Evolutionary conservation across 2,888 invertebrate species (phyloP), one percentile per base, ranked within the genome.

Genomic region (Lasioglossum leucozonium): DNA sequence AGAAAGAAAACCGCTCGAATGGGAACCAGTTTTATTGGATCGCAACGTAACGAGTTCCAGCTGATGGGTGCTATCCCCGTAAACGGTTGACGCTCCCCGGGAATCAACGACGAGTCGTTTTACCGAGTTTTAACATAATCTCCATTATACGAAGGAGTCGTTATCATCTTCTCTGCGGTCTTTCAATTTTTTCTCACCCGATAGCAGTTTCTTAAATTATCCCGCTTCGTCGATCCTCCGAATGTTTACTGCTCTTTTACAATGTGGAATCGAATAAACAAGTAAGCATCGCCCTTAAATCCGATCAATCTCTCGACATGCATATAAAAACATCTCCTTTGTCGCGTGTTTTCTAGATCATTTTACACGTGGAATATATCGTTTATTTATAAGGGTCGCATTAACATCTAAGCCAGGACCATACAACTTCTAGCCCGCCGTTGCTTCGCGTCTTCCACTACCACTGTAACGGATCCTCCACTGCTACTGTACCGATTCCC

Each of bases 21-120:
- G 65, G 47, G 16, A 10, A 37, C 26, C 67, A n/a, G 47, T 67
- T 67, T 77, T 77, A 77, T 77, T 42, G 44, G 34, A 37, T 77
- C 4, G 67, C 37, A 4, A n/a, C 42, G 42, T 65, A 65, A 77
- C 47, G 42, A 44, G 44, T 34, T 42, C 30, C 16, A 42, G 62
- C 62, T 65, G 65, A 76, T 44, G 40, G 42, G 3, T 44, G 47
- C 65, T 34, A 47, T 13, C 62, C 30, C 30, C 5, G 42, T 42
- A 58, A 75, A 75, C 62, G 18, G 42, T 75, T 42, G 6, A 62
- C 62, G 75, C 42, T 30, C 42, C 13, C 13, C 16, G 26, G 18
- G 58, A 58, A 74, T 40, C 42, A 74, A 58, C 26, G 34, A 26
- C 40, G 18, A 42, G 30, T 26, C 40, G 26, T 73, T 37, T 37